Base-by-base conservation (phyloP, 2,797 vertebrate genomes). In the Eleutherodactylus coqui region DNA sequence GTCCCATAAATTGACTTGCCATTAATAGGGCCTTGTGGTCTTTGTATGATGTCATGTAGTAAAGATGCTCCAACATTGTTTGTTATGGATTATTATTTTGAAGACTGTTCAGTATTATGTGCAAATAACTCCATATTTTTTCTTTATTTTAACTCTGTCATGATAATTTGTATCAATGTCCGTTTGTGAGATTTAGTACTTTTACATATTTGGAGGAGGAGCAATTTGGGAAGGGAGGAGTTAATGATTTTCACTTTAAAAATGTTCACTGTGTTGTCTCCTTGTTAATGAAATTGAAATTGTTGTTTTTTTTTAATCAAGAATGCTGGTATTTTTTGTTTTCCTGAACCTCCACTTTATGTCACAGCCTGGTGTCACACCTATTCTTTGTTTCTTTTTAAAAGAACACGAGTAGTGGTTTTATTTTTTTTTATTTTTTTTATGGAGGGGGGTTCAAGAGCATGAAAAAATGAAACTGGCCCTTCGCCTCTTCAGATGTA, bases 241-340 rank as follows among this genome's bases (percentile, higher is more conserved):
- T 69, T 6, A 24, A 4, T n/a, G 19, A 14, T 72, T n/a, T 64
- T 64, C 32, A 64, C 60, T 64, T 16, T 0, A 24, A n/a, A 41
- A 41, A 24, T 24, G n/a, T 1, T 73, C 38, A 21, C 7, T 55
- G 53, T n/a, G 24, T 5, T 9, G 8, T 51, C 5, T 16, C 53
- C 14, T 3, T n/a, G 53, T 55, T 53, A n/a, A 24, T 13, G 7
- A 7, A 16, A 5, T 55, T 55, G 13, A 51, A 16, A 1, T 17
- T 17, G 14, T 51, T 3, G 14, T 51, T 51, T 3, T 51, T 51
- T 51, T 34, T 21, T 72, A 7, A n/a, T 13, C 21, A 53, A 34
- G 41, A 78, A 58, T 38, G 75, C 75, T 78, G 75, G 29, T n/a
- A 58, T 38, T 38, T 53, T 53, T 62, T 34, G n/a, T 78, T 21